These are phyloP conservation scores for Sylvietta virens DNA, from an alignment of 2,113 vertebrate genomes.

Conservation along the genomic window DNA sequence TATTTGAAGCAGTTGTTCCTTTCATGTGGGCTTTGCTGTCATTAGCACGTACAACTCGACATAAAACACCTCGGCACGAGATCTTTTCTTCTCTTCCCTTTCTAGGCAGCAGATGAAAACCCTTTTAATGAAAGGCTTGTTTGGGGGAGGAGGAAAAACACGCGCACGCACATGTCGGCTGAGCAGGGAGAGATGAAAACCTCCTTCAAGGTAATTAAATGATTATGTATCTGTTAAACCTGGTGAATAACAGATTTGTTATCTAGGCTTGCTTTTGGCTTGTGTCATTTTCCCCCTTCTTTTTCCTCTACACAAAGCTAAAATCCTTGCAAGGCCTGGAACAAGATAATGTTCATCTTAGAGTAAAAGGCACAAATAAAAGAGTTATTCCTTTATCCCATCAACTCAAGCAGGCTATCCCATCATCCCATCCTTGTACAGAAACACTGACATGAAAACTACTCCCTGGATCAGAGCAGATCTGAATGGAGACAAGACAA, in stretches of 20 bases:
- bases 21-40: conserved; percentile 54
- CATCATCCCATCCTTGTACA: background rate
- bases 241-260: conserved; percentile 41
- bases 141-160: conserved; percentile 51
- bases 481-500: background rate
- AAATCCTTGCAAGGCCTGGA: background rate
- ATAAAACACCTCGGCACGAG: background rate
- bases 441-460: background rate
- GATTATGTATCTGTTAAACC: conserved; percentile 58
- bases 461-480: background rate
- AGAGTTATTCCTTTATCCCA: conserved; percentile 10
- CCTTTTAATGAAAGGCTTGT: conserved; percentile 51
- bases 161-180: background rate
- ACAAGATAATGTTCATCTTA: conserved; percentile 29
- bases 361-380: background rate
- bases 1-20: conserved; percentile 48
- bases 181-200: conserved; percentile 56
- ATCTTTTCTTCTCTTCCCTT: conserved; percentile 31
- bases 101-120: conserved; percentile 51
- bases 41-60: conserved; percentile 37
- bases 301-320: background rate
- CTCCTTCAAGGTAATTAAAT: conserved; percentile 70
- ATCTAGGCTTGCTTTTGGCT: conserved; percentile 31
- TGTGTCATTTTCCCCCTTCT: background rate
- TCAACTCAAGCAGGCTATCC: background rate